These are phyloP conservation scores for Oscheius sp. DNA, from an alignment of 2,888 invertebrate genomes.

Conservation along the genomic window DNA sequence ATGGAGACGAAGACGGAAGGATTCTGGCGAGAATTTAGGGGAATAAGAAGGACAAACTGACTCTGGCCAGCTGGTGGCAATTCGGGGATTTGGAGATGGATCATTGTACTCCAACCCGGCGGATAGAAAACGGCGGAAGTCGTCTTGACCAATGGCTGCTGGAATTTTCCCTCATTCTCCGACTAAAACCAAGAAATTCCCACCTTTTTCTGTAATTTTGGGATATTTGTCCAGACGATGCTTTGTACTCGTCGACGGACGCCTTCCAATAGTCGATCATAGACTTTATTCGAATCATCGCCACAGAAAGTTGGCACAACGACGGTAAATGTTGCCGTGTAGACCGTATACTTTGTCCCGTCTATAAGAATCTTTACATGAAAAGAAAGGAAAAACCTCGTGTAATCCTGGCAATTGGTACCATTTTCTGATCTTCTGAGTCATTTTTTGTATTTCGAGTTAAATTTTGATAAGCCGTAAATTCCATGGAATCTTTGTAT, in stretches of 20 bases:
- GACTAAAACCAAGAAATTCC: neutral
- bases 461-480: constrained; percentile 45
- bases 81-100: constrained; percentile 56
- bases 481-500: constrained; percentile 49
- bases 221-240: constrained; percentile 46
- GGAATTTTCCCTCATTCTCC: constrained; percentile 13
- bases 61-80: constrained; percentile 9
- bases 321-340: constrained; percentile 36
- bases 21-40: constrained; percentile 36
- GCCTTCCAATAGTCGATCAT: constrained; percentile 44
- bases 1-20: constrained; percentile 55
- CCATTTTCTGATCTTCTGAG: constrained; percentile 55
- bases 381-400: constrained; percentile 37
- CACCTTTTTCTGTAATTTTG: constrained; percentile 49
- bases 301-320: constrained; percentile 49
- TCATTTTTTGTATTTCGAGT: constrained; percentile 52
- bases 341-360: constrained; percentile 45
- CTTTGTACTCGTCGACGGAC: constrained; percentile 47
- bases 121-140: constrained; percentile 56
- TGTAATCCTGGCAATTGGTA: constrained; percentile 53
- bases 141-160: constrained; percentile 44
- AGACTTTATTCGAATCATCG: constrained; percentile 46
- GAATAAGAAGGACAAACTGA: neutral
- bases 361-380: constrained; percentile 34
- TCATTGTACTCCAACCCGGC: constrained; percentile 54